These are phyloP conservation scores for Diplogasteroides magnus DNA, from an alignment of 1,140 invertebrate species.

Conservation along the genomic window DNA sequence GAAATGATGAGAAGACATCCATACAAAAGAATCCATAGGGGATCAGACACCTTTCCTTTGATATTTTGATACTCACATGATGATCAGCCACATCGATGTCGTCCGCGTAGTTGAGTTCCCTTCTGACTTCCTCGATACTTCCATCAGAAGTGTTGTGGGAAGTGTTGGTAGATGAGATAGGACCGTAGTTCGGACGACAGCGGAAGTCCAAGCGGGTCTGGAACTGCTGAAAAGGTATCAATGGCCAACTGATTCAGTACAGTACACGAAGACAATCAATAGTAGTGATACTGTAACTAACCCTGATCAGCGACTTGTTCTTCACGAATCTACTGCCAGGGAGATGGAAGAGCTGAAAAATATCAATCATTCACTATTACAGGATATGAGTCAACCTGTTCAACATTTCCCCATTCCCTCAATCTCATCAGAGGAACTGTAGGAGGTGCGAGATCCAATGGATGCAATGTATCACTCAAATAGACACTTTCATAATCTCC, in stretches of 20 bases:
- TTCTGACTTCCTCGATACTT: not conserved
- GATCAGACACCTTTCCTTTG: too few species aligned
- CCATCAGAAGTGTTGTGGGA: not conserved
- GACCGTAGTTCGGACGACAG: not conserved
- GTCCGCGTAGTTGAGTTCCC: not conserved
- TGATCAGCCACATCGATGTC: not conserved
- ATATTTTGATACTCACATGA: not conserved
- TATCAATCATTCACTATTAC: too few species aligned
- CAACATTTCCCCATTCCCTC: constrained; percentile 94
- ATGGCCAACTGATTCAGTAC: not conserved
- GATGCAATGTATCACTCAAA: constrained; percentile 82
- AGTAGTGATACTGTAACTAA: constrained; percentile 9
- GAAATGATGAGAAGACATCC: not conserved
- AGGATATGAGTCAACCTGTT: too few species aligned
- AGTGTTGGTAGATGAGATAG: not conserved
- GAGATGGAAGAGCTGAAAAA: constrained; percentile 73
- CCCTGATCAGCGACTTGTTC: constrained; percentile 24
- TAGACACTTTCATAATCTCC: too few species aligned
- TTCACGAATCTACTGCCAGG: constrained; percentile 33
- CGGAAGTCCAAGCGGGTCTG: not conserved
- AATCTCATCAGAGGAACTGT: constrained; percentile 96
- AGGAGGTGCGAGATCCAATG: constrained; percentile 93
- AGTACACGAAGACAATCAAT: not conserved
- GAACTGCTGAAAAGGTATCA: not conserved
- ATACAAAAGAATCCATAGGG: too few species aligned